Base-by-base conservation (phyloP, 2,888 invertebrate genomes). In the Diarsia brunnea region DNA sequence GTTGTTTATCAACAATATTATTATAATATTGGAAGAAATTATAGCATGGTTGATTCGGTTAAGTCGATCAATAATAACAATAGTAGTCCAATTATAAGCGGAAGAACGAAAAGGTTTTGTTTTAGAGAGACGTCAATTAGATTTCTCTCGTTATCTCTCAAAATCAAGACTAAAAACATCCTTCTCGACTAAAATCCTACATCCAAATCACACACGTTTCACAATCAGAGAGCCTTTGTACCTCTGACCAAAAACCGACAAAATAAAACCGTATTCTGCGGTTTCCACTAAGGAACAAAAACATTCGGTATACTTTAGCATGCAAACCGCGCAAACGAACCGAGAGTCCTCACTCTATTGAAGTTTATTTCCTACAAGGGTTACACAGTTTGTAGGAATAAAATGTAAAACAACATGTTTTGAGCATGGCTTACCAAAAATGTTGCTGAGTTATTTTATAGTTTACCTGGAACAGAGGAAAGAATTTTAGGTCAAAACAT, bases 381-480 rank as follows among this genome's bases (percentile, higher is more conserved):
- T 70, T 63, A 73, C 75, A 79, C 51, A 76, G 73, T 61, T 84
- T 69, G 73, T 38, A 66, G 63, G 45, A 73, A 76, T 75, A 81
- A 69, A 77, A 85, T 75, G 69, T 75, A 60, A 83, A 72, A 81
- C 73, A 73, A 67, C 73, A 72, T 69, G 71, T 78, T 74, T 63
- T 49, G 27, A 58, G 53, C 60, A 70, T 63, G 55, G 71, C 85
- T 86, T 84, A 87, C 87, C 82, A 74, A 65, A 82, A 73, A 75
- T 75, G 53, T 71, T 69, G 67, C 1, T 14, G 60, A 67, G 55
- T 67, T 71, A 64, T 73, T 78, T 69, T 45, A 58, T 55, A 67
- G 58, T 78, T 81, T 82, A 88, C 87, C 87, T 87, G 87, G 14
- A 87, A 87, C 78, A 87, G 60, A 76, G 63, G 16, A 61, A 73